These are phyloP conservation scores for Cephus pulcher DNA, from an alignment of 2,888 invertebrate species.

Conservation along the genomic window DNA sequence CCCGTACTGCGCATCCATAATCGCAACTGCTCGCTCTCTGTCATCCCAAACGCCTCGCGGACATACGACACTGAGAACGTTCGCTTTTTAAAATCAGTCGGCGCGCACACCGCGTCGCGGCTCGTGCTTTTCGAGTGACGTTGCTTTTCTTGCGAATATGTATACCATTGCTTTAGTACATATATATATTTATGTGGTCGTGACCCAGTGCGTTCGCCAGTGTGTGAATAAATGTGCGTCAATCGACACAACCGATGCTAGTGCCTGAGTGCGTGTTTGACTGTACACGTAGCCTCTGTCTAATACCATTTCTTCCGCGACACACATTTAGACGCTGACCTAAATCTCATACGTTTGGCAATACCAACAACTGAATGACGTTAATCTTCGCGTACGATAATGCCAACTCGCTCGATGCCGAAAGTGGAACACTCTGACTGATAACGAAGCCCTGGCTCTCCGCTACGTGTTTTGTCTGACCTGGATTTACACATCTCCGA, in stretches of 20 bases:
- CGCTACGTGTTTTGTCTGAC: conserved; percentile 33
- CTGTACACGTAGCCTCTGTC: too few species aligned
- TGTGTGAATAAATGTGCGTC: too few species aligned
- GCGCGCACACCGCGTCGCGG: too few species aligned
- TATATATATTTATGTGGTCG: too few species aligned
- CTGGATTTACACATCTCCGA: conserved; percentile 35
- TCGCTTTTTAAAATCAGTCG: too few species aligned
- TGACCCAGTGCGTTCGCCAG: too few species aligned
- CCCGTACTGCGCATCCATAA: conserved; percentile 19
- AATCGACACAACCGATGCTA: too few species aligned
- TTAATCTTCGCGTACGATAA: conserved; percentile 4
- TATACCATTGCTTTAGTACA: too few species aligned
- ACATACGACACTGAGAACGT: too few species aligned
- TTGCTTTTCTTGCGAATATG: too few species aligned
- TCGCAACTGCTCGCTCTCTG: neutral
- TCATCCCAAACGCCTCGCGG: too few species aligned
- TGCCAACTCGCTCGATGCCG: conserved; percentile 1
- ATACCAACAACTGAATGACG: neutral
- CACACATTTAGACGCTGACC: conserved; percentile 2
- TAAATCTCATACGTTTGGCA: conserved; percentile 1
- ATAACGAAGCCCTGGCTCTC: neutral
- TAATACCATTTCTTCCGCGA: neutral
- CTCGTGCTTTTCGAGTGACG: neutral
- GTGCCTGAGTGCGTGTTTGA: too few species aligned
- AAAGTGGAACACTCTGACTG: conserved; percentile 1